Conservation (phyloP, 2,888 invertebrate genomes). For the Hyles lineata region DNA sequence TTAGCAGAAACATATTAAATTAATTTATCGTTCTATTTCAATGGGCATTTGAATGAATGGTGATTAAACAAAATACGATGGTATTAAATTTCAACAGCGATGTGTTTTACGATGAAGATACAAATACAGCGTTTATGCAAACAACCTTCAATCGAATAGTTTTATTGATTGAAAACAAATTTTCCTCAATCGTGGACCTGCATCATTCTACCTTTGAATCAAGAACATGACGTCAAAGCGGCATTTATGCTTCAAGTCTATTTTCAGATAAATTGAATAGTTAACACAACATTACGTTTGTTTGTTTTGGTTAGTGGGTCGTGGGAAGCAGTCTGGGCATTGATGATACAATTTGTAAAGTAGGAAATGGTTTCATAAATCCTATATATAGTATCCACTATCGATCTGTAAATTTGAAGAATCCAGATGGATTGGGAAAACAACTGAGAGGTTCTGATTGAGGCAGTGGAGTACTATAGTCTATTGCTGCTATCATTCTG, state of each 20-base stretch:
- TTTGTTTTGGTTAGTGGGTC: slow-evolving; percentile 17
- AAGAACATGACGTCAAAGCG: slow-evolving; percentile 18
- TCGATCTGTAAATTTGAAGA: neutral
- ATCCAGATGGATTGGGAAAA: no score
- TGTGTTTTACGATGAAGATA: no score
- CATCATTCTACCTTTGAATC: slow-evolving; percentile 7
- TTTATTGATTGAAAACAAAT: slow-evolving; percentile 3
- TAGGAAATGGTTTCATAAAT: neutral
- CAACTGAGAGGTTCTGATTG: no score
- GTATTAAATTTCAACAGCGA: no score
- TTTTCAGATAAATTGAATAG: slow-evolving; percentile 23
- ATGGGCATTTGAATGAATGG: no score
- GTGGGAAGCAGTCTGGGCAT: slow-evolving; percentile 1
- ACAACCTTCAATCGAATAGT: neutral
- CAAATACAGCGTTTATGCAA: neutral
- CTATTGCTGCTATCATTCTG: no score
- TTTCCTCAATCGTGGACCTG: slow-evolving; percentile 7
- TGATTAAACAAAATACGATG: no score
- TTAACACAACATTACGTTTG: slow-evolving; percentile 23
- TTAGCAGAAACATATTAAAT: no score
- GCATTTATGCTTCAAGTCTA: slow-evolving; percentile 5
- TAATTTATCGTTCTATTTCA: no score
- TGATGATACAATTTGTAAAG: slow-evolving; percentile 7
- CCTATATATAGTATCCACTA: neutral
- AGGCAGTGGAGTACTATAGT: no score